Conservation (phyloP, 2,113 vertebrate genomes). For the Vidua chalybeata region DNA sequence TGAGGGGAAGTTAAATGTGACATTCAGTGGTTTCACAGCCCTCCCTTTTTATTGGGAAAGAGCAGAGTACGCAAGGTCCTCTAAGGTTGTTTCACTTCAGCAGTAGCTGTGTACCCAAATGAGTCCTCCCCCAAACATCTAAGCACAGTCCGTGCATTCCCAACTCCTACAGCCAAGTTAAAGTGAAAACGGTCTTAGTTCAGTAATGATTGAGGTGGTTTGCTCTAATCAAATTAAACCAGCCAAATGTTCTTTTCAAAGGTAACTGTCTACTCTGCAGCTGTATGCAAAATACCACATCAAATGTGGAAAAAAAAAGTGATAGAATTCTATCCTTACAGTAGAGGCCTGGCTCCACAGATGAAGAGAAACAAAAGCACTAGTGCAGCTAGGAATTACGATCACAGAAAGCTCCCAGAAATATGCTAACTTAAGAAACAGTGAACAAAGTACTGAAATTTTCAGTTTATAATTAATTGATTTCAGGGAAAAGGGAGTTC, state of each 20-base stretch:
- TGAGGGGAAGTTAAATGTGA: not conserved
- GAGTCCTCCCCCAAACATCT: conserved; percentile 70
- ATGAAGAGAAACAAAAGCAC: conserved; percentile 76
- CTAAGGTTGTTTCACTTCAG: conserved; percentile 47
- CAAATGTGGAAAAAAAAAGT: conserved; percentile 75
- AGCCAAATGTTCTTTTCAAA: conserved; percentile 86
- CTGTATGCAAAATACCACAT: conserved; percentile 88
- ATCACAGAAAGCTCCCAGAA: conserved; percentile 69
- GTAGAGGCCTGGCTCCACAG: conserved; percentile 69
- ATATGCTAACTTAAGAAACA: conserved; percentile 72
- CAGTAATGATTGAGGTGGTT: conserved; percentile 85
- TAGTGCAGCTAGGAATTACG: conserved; percentile 62
- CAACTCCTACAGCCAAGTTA: conserved; percentile 83
- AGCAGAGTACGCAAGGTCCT: conserved; percentile 6
- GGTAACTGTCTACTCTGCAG: conserved; percentile 87
- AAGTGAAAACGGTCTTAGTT: conserved; percentile 85
- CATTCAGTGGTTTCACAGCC: not conserved
- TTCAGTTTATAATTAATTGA: conserved; percentile 72
- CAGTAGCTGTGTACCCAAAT: conserved; percentile 46
- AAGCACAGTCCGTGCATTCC: conserved; percentile 78
- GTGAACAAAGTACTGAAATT: conserved; percentile 69
- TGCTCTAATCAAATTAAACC: conserved; percentile 84
- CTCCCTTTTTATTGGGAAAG: not conserved
- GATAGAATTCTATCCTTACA: conserved; percentile 79
- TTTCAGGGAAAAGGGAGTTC: conserved; percentile 62